Conservation (phyloP, 2,113 vertebrate species). For the Xyrauchen texanus region DNA sequence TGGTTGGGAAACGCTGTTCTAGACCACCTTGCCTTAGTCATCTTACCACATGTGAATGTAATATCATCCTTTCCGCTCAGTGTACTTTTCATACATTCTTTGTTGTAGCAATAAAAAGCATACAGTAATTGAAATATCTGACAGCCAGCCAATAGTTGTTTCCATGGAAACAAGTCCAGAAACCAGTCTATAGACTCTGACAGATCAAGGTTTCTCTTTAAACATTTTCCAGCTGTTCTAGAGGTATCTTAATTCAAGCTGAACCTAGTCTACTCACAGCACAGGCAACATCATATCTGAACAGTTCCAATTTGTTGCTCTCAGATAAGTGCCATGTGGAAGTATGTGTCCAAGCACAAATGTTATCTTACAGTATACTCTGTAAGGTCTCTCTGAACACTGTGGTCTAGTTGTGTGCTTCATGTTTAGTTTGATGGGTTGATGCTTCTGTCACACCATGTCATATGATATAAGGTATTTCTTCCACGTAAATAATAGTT, state of each 20-base stretch:
- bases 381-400: background rate
- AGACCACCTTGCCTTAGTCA: background rate
- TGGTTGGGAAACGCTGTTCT: no score
- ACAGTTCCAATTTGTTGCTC: slow-evolving; percentile 1
- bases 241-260: slow-evolving; percentile 6
- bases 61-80: background rate
- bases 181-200: background rate
- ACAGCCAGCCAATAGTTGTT: slow-evolving; percentile 26
- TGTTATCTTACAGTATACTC: background rate
- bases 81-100: background rate
- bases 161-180: slow-evolving; percentile 5
- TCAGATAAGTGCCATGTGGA: slow-evolving; percentile 1
- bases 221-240: background rate
- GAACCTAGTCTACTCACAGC: background rate
- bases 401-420: background rate
- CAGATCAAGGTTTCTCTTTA: slow-evolving; percentile 21
- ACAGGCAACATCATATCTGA: background rate
- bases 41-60: background rate
- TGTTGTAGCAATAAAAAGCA: background rate
- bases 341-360: no score
- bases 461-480: no score
- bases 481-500: no score
- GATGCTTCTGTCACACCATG: no score
- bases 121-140: background rate
- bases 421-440: no score